Percentiles rank a stretch among this genome's conserved stretches.
Conservation (phyloP, 2,113 vertebrate species). For the Parus major region DNA sequence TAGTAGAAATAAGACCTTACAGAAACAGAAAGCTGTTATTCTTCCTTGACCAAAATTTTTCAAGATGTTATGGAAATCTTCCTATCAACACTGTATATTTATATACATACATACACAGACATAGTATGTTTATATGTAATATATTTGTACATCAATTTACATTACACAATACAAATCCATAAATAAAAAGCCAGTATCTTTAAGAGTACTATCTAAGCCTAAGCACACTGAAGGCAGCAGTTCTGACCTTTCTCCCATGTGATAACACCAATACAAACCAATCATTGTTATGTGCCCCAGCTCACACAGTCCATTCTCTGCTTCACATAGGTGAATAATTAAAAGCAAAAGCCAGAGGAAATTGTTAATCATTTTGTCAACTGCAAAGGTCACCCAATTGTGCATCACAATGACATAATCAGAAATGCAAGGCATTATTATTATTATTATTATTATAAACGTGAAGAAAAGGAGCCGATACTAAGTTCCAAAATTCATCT, state of each 20-base stretch:
- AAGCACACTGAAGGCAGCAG: not conserved
- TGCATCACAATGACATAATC: not conserved
- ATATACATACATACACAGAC: fast-evolving
- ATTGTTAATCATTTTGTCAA: conserved; percentile 47
- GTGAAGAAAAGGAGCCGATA: not conserved
- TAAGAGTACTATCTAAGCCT: not conserved
- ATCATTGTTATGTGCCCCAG: not conserved
- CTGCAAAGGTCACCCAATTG: conserved; percentile 31
- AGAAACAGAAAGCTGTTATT: not conserved
- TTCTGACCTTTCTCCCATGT: not conserved
- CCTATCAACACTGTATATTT: not conserved
- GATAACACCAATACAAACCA: not conserved
- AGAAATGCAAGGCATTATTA: not conserved
- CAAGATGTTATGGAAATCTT: not conserved
- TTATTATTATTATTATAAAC: not conserved
- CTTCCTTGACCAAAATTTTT: not conserved
- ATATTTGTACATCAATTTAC: not conserved
- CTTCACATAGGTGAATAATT: conserved; percentile 19
- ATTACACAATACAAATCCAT: not conserved
- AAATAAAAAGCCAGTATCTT: not conserved
- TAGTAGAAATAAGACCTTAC: not conserved
- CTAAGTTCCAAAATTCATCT: not conserved
- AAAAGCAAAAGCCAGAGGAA: conserved; percentile 42
- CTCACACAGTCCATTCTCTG: not conserved
- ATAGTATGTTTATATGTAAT: not conserved